These are phyloP conservation scores for Drosophila anomalata DNA, from an alignment of 2,888 invertebrate genomes.

Conservation along the genomic window DNA sequence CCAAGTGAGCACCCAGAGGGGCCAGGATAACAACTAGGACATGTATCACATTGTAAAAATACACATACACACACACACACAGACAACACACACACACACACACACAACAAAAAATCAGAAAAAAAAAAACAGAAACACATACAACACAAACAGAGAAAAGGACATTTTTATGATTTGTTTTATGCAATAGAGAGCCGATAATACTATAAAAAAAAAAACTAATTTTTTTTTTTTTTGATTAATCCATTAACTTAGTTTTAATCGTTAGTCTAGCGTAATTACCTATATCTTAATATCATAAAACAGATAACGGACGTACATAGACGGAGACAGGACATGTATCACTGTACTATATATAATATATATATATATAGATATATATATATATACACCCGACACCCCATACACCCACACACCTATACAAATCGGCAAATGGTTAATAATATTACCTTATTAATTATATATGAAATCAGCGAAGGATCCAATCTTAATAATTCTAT, in stretches of 20 bases:
- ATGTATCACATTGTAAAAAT: constrained; percentile 31
- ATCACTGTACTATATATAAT: constrained; percentile 14
- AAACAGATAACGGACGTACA: background rate
- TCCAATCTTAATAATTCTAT: background rate
- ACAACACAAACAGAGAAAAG: constrained; percentile 5
- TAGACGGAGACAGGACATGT: constrained; percentile 8
- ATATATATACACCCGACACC: background rate
- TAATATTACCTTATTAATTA: background rate
- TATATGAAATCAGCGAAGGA: background rate
- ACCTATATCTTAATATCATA: constrained; percentile 47
- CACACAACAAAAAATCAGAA: background rate
- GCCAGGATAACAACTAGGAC: background rate
- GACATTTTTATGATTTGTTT: constrained; percentile 34
- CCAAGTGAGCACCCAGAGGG: constrained; percentile 36
- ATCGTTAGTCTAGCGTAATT: constrained; percentile 69
- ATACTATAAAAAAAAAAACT: background rate
- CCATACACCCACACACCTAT: background rate
- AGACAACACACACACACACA: background rate
- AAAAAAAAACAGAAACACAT: constrained; percentile 5
- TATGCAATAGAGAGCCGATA: constrained; percentile 12
- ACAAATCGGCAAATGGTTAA: background rate
- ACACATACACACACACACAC: constrained; percentile 2
- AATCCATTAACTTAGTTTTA: constrained; percentile 52
- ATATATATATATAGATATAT: constrained; percentile 5
- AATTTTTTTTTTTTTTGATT: constrained; percentile 37